phyloP scores from a whole-genome alignment of 2,888 invertebrate species.

The Callosobruchus maculatus region DNA sequence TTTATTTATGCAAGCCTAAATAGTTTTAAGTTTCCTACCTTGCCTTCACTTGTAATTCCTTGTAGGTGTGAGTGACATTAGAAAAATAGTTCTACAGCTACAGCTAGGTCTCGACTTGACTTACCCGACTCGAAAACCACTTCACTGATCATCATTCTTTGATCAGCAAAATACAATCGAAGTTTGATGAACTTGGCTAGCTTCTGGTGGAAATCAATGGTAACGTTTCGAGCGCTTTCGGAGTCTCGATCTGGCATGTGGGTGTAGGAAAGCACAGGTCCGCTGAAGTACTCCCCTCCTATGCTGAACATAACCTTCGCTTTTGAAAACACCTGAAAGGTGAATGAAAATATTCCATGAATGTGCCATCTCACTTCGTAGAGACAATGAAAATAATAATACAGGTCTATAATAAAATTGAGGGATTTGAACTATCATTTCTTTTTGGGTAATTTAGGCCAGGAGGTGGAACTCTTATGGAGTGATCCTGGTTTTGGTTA shows the following conservation, averaged over 20 bases:
- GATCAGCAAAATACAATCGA: slow-evolving; percentile 62
- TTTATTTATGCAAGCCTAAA: no score
- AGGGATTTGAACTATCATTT: no score
- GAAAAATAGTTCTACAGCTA: no score
- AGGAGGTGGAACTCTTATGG: no score
- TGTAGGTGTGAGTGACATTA: no score
- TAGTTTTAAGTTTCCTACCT: no score
- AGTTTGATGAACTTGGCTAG: slow-evolving; percentile 61
- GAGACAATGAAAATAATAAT: no score
- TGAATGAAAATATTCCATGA: slow-evolving; percentile 8
- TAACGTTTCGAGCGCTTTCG: slow-evolving; percentile 66
- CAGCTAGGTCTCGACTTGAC: no score
- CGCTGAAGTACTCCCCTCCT: slow-evolving; percentile 56
- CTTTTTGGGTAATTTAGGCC: no score
- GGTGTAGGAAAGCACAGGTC: slow-evolving; percentile 55
- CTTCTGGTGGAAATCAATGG: slow-evolving; percentile 62
- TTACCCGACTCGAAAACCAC: slow-evolving; percentile 60
- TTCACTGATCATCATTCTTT: slow-evolving; percentile 72
- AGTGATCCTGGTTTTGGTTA: no score
- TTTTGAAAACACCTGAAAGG: slow-evolving; percentile 60
- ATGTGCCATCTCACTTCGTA: no score
- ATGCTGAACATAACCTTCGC: slow-evolving; percentile 63
- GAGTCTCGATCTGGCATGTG: slow-evolving; percentile 60
- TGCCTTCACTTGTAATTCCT: slow-evolving; percentile 9
- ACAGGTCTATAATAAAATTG: no score